Conservation (phyloP, 2,113 vertebrate genomes). For the Indri indri region DNA sequence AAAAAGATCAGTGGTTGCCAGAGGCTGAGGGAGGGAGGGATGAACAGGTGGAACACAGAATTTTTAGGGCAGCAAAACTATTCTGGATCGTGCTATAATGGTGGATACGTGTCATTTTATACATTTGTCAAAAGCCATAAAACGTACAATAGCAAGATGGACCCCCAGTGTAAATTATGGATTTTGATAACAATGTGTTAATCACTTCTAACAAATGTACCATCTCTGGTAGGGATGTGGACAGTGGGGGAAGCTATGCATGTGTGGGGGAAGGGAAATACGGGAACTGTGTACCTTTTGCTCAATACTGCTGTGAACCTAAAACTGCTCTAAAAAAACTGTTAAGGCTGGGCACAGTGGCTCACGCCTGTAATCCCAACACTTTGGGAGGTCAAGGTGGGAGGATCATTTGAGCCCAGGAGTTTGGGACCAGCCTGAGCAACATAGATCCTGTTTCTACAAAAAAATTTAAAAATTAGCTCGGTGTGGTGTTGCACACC, state of each 20-base stretch:
- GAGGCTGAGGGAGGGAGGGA: too few relatives aligned
- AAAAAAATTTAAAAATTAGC: too few relatives aligned
- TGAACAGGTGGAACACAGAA: background rate
- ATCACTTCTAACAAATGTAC: rapidly evolving
- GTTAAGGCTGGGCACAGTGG: background rate
- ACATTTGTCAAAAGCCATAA: background rate
- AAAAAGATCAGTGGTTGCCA: background rate
- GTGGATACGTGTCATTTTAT: rapidly evolving
- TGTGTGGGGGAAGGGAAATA: rapidly evolving
- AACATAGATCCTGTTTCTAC: too few relatives aligned
- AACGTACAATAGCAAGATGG: background rate
- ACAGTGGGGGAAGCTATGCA: rapidly evolving
- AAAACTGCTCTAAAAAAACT: background rate
- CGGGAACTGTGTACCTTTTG: background rate
- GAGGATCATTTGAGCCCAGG: too few relatives aligned
- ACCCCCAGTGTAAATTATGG: background rate
- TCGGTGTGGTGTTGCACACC: too few relatives aligned
- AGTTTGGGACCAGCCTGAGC: too few relatives aligned
- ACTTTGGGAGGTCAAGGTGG: too few relatives aligned
- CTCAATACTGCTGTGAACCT: background rate
- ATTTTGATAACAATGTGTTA: rapidly evolving
- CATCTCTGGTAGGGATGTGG: rapidly evolving
- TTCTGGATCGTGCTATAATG: background rate
- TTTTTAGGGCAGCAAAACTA: background rate
- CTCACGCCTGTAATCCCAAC: too few relatives aligned